Evolutionary conservation across 1,140 invertebrate genomes (phyloP), one percentile per base, ranked within the genome.

Genomic region (Ceratina australensis): DNA sequence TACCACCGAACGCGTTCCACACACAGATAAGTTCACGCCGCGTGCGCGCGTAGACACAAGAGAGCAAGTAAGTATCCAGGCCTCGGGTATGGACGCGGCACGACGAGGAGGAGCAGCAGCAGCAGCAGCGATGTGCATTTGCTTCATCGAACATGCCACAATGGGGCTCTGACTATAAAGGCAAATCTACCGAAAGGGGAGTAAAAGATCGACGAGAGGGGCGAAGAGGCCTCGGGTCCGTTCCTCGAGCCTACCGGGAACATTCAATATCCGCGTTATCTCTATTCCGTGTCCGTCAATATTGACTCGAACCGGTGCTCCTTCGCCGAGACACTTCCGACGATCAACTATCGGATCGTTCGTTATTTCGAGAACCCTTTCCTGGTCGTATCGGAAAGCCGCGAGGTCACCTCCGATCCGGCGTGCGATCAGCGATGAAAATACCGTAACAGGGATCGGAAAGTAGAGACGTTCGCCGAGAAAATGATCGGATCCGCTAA

Each of bases 231-330:
- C 47, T 42, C 33, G 50, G 33, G 54, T 52, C 71, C 69, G 52
- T 80, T 78, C 63, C 82, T 83, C 71, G 73, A 67, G 57, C 75
- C 74, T 82, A 72, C 79, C 73, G 68, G 80, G 89, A 87, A 90
- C 90, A 91, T 91, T 87, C 90, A 91, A 92, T 92, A 91, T 91
- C 86, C 71, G 86, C 79, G 90, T 91, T 90, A 91, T 92, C 90
- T 90, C 87, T 79, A 77, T 87, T 85, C 87, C 79, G 82, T 79
- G 82, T 85, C 76, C 78, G 90, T 88, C 91, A 91, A 92, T 92
- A 90, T 91, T 92, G 88, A 89, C 89, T 85, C 83, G 78, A 52
- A 59, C 65, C 54, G 72, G 80, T 64, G 69, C 74, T 79, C 61
- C 67, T 66, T 28, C 42, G 50, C 52, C 71, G 26, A 26, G 54